Conservation (phyloP, 2,797 vertebrate species). For the Nannoperca australis region DNA sequence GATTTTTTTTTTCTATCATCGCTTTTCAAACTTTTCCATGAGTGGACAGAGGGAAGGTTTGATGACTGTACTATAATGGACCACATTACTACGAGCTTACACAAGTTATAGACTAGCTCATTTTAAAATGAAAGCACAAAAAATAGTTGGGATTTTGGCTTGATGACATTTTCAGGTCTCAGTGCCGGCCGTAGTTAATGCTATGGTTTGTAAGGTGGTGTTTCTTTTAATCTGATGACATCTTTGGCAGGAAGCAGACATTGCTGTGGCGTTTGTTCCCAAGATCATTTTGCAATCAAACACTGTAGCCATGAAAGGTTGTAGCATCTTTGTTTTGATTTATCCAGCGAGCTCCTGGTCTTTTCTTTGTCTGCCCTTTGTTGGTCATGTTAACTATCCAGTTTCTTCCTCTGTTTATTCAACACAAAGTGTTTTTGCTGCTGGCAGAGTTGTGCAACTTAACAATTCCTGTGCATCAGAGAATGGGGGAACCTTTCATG, state of each 20-base stretch:
- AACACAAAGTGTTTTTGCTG: background rate
- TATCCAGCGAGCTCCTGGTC: background rate
- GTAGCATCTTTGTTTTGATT: conserved; percentile 17
- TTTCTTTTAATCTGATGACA: background rate
- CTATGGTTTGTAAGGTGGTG: background rate
- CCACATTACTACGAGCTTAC: conserved; percentile 42
- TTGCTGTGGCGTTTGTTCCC: conserved; percentile 22
- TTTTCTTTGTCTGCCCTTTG: conserved; percentile 15
- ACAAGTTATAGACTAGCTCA: background rate
- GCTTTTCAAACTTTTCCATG: conserved; percentile 62
- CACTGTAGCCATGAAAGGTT: conserved; percentile 1
- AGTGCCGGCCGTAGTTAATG: background rate
- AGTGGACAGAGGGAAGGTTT: conserved; percentile 57
- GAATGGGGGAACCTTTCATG: background rate
- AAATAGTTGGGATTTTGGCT: background rate
- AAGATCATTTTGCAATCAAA: conserved; percentile 22
- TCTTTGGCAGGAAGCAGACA: conserved; percentile 8
- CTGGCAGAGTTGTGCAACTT: background rate
- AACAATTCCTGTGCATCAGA: background rate
- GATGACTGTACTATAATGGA: conserved; percentile 53
- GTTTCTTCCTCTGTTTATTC: background rate
- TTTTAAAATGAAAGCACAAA: background rate
- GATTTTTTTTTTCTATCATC: conserved; percentile 10
- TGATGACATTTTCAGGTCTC: background rate
- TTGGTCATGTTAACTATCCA: background rate